Evolutionary conservation across 64 coral and sea anemone genomes (phyloP).

Genomic region (Porites lutea): DNA sequence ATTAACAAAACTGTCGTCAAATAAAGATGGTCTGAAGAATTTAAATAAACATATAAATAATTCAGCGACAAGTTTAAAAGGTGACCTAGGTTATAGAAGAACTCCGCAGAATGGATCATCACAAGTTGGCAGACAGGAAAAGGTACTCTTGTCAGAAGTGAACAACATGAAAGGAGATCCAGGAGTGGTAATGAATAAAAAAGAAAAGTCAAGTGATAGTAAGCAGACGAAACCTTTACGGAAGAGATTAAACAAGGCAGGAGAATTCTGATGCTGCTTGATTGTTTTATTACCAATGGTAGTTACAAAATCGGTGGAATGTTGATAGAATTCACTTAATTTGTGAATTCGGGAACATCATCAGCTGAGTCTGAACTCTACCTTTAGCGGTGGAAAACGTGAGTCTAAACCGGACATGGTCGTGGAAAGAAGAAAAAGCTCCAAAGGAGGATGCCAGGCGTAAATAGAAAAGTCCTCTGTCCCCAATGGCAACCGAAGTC

Average conservation of each 20-base stretch:
- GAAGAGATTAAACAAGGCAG: neutral
- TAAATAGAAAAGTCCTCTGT: too few relatives aligned
- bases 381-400: too few relatives aligned
- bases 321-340: too few relatives aligned
- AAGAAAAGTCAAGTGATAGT: neutral
- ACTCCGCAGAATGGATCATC: neutral
- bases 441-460: too few relatives aligned
- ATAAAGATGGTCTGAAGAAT: neutral
- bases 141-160: neutral
- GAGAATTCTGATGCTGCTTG: neutral
- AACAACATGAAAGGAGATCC: slow-evolving; percentile 22
- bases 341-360: too few relatives aligned
- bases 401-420: too few relatives aligned
- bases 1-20: neutral
- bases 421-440: too few relatives aligned
- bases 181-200: neutral
- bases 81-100: neutral
- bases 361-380: too few relatives aligned
- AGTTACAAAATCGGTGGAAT: neutral
- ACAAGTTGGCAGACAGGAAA: neutral
- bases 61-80: neutral
- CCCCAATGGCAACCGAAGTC: too few relatives aligned
- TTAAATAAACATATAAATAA: neutral
- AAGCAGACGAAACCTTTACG: neutral
- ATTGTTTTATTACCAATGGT: neutral